phyloP scores from a whole-genome alignment of 2,888 invertebrate genomes.

The Oxycera nigricornis region DNA sequence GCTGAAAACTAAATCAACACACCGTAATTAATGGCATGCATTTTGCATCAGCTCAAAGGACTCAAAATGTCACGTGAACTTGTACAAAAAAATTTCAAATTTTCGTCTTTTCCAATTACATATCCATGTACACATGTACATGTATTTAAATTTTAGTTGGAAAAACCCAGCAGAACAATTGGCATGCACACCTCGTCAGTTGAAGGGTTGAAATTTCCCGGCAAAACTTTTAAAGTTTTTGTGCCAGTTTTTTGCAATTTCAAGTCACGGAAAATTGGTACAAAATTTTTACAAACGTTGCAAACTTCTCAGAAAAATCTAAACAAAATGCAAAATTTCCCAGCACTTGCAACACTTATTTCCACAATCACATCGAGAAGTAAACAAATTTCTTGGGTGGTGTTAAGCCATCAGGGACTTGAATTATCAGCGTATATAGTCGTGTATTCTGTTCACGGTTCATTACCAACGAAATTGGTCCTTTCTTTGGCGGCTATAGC shows the following conservation, averaged over 20 bases:
- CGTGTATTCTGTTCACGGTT: conserved; percentile 34
- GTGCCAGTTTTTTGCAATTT: too few species aligned
- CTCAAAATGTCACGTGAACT: not conserved
- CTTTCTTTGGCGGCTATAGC: conserved; percentile 13
- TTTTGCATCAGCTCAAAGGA: too few species aligned
- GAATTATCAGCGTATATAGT: conserved; percentile 14
- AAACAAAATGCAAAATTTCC: not conserved
- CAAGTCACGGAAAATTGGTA: not conserved
- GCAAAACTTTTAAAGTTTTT: too few species aligned
- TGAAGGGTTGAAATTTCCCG: not conserved
- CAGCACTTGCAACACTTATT: not conserved
- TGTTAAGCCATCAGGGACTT: not conserved
- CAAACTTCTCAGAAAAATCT: not conserved
- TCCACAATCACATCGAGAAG: not conserved
- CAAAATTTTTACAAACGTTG: not conserved
- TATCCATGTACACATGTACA: not conserved
- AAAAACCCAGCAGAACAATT: not conserved
- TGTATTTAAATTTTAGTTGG: not conserved
- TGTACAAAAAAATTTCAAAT: not conserved
- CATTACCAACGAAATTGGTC: conserved; percentile 33
- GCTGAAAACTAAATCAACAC: not conserved
- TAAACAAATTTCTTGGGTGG: not conserved
- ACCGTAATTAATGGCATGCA: not conserved
- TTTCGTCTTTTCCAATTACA: not conserved
- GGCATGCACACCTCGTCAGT: not conserved